A percentile compares a stretch with the other conserved stretches of the same genome.
phyloP scores from a whole-genome alignment of 2,888 invertebrate genomes.

The Drosophila borborema region DNA sequence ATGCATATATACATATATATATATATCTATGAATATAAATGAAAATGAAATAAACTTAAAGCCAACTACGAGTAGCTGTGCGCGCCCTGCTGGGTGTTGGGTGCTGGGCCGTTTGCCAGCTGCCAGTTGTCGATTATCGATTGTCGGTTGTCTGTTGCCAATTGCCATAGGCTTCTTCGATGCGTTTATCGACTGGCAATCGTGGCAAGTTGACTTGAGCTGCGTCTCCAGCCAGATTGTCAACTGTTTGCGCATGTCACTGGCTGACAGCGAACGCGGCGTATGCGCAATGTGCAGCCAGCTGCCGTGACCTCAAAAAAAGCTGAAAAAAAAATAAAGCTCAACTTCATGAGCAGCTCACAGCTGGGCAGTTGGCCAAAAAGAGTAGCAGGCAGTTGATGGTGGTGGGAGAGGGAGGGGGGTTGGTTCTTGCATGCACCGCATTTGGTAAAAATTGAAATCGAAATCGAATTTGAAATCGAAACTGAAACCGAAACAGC shows the following conservation, averaged over 20 bases:
- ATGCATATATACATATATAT: neutral
- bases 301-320: slow-evolving; percentile 52
- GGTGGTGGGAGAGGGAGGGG: no score
- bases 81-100: slow-evolving; percentile 49
- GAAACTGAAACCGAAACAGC: slow-evolving; percentile 19
- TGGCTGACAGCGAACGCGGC: slow-evolving; percentile 51
- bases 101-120: slow-evolving; percentile 56
- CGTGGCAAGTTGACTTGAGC: slow-evolving; percentile 31
- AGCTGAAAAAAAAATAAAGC: slow-evolving; percentile 3
- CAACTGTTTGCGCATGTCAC: slow-evolving; percentile 55
- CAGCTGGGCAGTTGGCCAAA: slow-evolving; percentile 11
- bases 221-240: slow-evolving; percentile 34
- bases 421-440: slow-evolving; percentile 51
- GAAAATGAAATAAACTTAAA: slow-evolving; percentile 10
- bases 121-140: slow-evolving; percentile 6
- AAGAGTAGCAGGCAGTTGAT: neutral
- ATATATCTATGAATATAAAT: slow-evolving; percentile 5
- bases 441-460: slow-evolving; percentile 69
- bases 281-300: slow-evolving; percentile 68
- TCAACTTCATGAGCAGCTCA: slow-evolving; percentile 9
- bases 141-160: slow-evolving; percentile 7
- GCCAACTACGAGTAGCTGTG: slow-evolving; percentile 26
- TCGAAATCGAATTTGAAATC: slow-evolving; percentile 5
- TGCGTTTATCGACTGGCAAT: slow-evolving; percentile 43
- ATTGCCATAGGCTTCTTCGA: slow-evolving; percentile 23